Conservation (phyloP, 2,113 vertebrate species). For the Ptychochromis oligacanthus region DNA sequence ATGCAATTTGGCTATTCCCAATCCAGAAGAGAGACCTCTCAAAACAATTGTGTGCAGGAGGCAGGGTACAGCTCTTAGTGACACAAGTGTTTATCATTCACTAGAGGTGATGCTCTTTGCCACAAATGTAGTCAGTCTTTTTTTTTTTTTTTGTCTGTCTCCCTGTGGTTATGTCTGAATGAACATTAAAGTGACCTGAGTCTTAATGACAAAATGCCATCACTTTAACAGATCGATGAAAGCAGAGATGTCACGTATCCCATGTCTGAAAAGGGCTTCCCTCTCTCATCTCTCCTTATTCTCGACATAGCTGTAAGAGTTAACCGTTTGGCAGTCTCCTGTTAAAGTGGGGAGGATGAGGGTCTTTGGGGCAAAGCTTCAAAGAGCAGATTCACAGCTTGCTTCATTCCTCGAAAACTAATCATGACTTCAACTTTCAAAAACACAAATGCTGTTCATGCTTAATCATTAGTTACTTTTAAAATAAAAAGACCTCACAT, state of each 20-base stretch:
- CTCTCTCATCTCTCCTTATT: constrained; percentile 25
- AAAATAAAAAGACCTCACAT: constrained; percentile 60
- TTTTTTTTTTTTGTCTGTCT: not conserved
- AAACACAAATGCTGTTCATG: constrained; percentile 70
- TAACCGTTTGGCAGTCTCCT: constrained; percentile 70
- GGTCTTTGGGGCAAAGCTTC: constrained; percentile 79
- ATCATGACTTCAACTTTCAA: constrained; percentile 63
- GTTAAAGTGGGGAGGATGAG: constrained; percentile 58
- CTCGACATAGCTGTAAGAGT: constrained; percentile 39
- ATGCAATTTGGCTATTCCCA: not conserved
- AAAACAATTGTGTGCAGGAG: not conserved
- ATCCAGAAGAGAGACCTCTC: not conserved
- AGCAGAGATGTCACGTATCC: not conserved
- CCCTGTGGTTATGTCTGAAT: not conserved
- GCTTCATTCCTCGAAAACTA: constrained; percentile 66
- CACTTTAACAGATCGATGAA: not conserved
- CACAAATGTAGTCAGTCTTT: not conserved
- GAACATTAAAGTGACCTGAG: not conserved
- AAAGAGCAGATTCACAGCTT: constrained; percentile 77
- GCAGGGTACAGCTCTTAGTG: not conserved
- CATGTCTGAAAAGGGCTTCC: constrained; percentile 20
- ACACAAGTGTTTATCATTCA: no score
- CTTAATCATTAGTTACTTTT: constrained; percentile 73
- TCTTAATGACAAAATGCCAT: not conserved
- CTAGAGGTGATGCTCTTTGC: not conserved